Conservation (phyloP, 2,888 invertebrate genomes). For the Ceriagrion tenellum region DNA sequence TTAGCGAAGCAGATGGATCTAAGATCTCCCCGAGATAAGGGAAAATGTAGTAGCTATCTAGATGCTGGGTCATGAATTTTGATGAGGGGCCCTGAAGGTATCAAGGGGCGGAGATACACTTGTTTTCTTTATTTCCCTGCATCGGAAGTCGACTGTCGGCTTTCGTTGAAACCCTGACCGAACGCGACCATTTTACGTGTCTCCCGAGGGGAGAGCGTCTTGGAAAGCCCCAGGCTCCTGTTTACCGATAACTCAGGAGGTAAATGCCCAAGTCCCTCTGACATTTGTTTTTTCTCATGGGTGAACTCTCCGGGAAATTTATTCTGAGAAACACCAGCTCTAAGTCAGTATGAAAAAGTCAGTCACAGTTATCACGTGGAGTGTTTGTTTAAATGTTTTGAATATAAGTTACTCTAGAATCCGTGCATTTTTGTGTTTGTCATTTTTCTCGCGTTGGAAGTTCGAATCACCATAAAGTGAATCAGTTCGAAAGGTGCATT, state of each 20-base stretch:
- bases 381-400: too few species aligned
- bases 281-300: neutral
- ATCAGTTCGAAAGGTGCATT: too few species aligned
- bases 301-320: neutral
- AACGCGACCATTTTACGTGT: neutral
- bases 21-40: neutral
- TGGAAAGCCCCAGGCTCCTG: neutral
- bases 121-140: neutral
- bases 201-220: neutral
- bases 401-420: too few species aligned
- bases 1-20: neutral
- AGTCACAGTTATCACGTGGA: too few species aligned
- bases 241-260: neutral
- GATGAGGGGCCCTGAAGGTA: neutral
- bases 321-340: neutral
- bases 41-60: slow-evolving; percentile 4
- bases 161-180: neutral
- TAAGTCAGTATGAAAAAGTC: too few species aligned
- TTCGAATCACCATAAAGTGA: too few species aligned
- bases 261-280: neutral
- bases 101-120: neutral
- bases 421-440: too few species aligned
- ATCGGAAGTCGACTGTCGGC: neutral
- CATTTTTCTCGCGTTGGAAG: too few species aligned
- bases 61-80: neutral